Evolutionary conservation across 2,888 invertebrate species (phyloP).

Genomic region (Caenorhabditis sp.): DNA sequence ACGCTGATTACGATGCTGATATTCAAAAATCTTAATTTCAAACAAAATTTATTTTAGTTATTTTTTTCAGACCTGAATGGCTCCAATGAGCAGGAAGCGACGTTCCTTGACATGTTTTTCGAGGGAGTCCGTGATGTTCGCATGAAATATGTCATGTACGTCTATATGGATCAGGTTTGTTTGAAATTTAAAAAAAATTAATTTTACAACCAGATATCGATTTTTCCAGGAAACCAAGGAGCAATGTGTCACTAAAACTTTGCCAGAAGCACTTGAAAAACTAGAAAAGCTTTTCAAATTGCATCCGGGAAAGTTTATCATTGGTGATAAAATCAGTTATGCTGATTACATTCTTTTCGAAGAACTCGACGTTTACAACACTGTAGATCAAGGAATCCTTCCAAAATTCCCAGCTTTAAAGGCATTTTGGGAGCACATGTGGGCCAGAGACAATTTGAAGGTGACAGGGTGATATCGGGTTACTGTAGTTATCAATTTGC

Average conservation of each 20-base stretch:
- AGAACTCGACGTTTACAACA: conserved; percentile 45
- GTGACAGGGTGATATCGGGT: conserved; percentile 7
- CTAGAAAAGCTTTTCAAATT: conserved; percentile 30
- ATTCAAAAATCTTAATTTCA: background rate
- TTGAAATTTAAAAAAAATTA: too few relatives aligned
- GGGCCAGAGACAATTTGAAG: conserved; percentile 44
- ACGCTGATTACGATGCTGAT: background rate
- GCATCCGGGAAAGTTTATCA: conserved; percentile 27
- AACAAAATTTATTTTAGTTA: background rate
- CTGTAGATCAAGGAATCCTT: conserved; percentile 12
- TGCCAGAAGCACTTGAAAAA: conserved; percentile 23
- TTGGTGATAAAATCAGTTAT: conserved; percentile 30
- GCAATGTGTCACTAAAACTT: conserved; percentile 17
- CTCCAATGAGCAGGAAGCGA: conserved; percentile 30
- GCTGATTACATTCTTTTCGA: conserved; percentile 55
- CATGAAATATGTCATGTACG: conserved; percentile 10
- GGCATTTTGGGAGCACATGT: conserved; percentile 39
- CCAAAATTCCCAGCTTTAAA: conserved; percentile 38
- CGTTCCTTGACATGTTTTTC: conserved; percentile 42
- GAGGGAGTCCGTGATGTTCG: conserved; percentile 36
- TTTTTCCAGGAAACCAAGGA: conserved; percentile 15
- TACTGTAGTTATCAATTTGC: background rate
- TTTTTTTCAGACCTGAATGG: conserved; percentile 39
- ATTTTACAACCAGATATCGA: too few relatives aligned
- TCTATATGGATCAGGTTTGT: too few relatives aligned